Evolutionary conservation across 2,797 vertebrate genomes (phyloP), one percentile per base, ranked within the genome.

Genomic region (Macrochelys suwanniensis): DNA sequence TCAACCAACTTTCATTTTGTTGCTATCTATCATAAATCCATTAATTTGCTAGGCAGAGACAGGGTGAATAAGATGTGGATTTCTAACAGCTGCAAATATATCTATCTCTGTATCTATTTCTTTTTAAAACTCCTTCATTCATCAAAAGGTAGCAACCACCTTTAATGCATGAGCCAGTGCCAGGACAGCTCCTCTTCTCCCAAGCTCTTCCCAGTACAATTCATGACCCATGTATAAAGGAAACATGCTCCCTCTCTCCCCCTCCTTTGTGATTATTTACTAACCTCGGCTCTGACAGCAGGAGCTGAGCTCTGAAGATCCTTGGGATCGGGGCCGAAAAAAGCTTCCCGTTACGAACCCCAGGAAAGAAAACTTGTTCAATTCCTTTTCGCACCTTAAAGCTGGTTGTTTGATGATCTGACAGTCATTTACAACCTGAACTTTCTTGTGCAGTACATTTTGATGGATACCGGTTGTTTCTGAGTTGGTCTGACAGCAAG

Each of bases 381-480:
- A 45, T 50, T 78, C 77, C 37, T 51, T 31, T 88, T 26, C 33
- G 33, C 23, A 71, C 31, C 19, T 80, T 0, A 0, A 86, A 88
- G 56, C 47, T 0, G 2, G 54, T 3, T 81, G 74, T 85, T 1
- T 33, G 71, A 78, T 21, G 15, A 87, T 3, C 6, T 16, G 37
- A 42, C 13, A 0, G 1, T 16, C 45, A 79, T 86, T 82, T 17
- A 31, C 57, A 88, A 76, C 37, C 54, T 31, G 23, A 17, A 74
- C 51, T 65, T 28, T 9, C n/a, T n/a, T 0, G 0, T 10, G 2
- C 5, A 12, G 17, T 31, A 50, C 86, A 85, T 42, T 42, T 1
- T 2, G n/a, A 71, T 0, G 0, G 31, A 53, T 56, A 84, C 59
- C 5, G 57, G 80, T 3, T 90, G 79, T 57, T 85, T 81, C 45